Evolutionary conservation across 1,140 invertebrate genomes (phyloP).

Genomic region (Notospermus geniculatus): DNA sequence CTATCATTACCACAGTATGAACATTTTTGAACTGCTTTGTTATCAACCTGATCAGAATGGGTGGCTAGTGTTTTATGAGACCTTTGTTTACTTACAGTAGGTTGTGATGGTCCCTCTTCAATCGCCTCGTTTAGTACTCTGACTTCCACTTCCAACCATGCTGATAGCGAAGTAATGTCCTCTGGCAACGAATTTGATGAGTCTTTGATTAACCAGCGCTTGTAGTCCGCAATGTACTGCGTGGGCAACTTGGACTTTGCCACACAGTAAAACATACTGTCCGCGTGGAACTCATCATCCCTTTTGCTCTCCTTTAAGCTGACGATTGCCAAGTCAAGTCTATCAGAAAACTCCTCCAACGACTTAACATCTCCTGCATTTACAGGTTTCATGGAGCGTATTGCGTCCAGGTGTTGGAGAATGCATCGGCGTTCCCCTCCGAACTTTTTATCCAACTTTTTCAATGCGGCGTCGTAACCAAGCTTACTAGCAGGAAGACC

Average conservation of each 20-base stretch:
- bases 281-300: background rate
- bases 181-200: background rate
- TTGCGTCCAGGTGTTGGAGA: too few relatives aligned
- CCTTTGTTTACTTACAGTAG: background rate
- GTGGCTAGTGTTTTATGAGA: background rate
- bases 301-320: too few relatives aligned
- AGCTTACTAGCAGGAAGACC: too few relatives aligned
- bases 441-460: too few relatives aligned
- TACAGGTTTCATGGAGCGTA: too few relatives aligned
- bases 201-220: background rate
- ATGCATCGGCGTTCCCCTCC: too few relatives aligned
- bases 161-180: background rate
- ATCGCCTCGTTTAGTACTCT: background rate
- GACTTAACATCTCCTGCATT: too few relatives aligned
- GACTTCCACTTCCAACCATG: background rate
- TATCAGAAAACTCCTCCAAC: too few relatives aligned
- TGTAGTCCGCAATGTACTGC: background rate
- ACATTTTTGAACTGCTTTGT: background rate
- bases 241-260: background rate
- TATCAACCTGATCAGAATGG: background rate
- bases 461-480: too few relatives aligned
- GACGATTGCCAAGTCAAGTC: too few relatives aligned
- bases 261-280: background rate
- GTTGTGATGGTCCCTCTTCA: background rate
- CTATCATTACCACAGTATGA: background rate